phyloP scores from a whole-genome alignment of 2,888 invertebrate species.

The Tenthredo distinguenda region DNA sequence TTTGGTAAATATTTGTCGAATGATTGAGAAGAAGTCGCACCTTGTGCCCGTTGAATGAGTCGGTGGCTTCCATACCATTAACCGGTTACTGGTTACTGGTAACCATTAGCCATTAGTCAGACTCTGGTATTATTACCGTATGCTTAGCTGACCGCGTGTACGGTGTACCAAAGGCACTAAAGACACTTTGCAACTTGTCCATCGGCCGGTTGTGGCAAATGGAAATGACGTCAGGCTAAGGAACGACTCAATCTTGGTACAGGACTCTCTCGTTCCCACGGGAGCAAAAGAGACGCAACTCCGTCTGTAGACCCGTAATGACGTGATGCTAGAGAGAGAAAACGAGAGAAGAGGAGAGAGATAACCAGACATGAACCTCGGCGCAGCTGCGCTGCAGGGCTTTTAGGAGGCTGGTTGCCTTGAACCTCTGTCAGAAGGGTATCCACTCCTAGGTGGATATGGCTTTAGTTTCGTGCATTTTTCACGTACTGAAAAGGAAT shows the following conservation, averaged over 20 bases:
- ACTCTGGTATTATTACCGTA: slow-evolving; percentile 46
- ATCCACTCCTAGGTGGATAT: slow-evolving; percentile 37
- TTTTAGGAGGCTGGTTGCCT: slow-evolving; percentile 54
- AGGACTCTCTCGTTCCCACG: slow-evolving; percentile 31
- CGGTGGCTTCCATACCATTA: slow-evolving; percentile 38
- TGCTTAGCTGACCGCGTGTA: slow-evolving; percentile 16
- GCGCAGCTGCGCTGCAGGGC: slow-evolving; percentile 47
- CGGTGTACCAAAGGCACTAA: slow-evolving; percentile 34
- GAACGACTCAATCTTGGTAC: slow-evolving; percentile 41
- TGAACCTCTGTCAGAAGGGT: slow-evolving; percentile 50
- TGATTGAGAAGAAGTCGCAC: slow-evolving; percentile 52
- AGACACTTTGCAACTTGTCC: slow-evolving; percentile 47
- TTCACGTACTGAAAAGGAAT: background rate
- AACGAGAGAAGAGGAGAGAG: background rate
- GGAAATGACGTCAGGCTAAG: slow-evolving; percentile 45
- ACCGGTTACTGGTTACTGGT: slow-evolving; percentile 44
- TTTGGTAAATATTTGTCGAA: slow-evolving; percentile 42
- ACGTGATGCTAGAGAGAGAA: slow-evolving; percentile 31
- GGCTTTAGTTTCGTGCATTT: slow-evolving; percentile 25
- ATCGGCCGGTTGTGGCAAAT: slow-evolving; percentile 26
- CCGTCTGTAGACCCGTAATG: slow-evolving; percentile 3
- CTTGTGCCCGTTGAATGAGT: slow-evolving; percentile 46
- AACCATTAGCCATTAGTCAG: slow-evolving; percentile 49
- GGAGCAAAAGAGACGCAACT: slow-evolving; percentile 30
- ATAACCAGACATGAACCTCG: slow-evolving; percentile 22